Evolutionary conservation across 2,113 vertebrate species (phyloP).

Genomic region (Acrocephalus kingi): DNA sequence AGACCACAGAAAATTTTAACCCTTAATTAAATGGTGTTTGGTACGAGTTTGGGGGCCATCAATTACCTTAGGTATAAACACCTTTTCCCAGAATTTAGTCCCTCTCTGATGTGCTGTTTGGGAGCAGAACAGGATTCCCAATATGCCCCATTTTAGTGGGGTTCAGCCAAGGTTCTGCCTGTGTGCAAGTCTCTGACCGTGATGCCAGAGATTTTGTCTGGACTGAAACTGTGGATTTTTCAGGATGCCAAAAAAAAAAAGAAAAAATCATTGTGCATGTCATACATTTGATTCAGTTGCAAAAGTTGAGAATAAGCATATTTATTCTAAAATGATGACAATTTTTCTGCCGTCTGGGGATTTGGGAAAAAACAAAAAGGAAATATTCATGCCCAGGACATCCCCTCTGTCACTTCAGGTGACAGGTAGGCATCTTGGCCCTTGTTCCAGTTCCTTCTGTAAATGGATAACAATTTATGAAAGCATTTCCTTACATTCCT

Average conservation of each 20-base stretch:
- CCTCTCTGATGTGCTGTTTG: not conserved
- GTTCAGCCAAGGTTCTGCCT: not conserved
- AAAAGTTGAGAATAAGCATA: not conserved
- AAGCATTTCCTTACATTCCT: not conserved
- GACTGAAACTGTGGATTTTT: not conserved
- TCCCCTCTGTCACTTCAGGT: not conserved
- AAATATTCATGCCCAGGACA: not conserved
- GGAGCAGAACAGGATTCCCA: not conserved
- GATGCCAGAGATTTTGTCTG: not conserved
- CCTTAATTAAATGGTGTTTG: not conserved
- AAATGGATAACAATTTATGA: not conserved
- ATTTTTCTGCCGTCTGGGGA: not conserved
- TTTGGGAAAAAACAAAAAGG: not conserved
- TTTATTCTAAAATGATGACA: not conserved
- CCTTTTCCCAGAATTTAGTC: not conserved
- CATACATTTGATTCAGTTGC: not conserved
- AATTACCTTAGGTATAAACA: not conserved
- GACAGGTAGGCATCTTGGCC: not conserved
- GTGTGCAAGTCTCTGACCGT: not conserved
- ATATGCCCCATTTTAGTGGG: not conserved
- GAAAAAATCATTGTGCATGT: too few relatives aligned
- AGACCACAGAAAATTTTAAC: not conserved
- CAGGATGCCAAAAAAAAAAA: not conserved
- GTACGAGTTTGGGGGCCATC: accelerated
- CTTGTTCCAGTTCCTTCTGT: not conserved